These are phyloP conservation scores for Dinothrombium tinctorium DNA, from an alignment of 1,140 invertebrate genomes.

Conservation along the genomic window DNA sequence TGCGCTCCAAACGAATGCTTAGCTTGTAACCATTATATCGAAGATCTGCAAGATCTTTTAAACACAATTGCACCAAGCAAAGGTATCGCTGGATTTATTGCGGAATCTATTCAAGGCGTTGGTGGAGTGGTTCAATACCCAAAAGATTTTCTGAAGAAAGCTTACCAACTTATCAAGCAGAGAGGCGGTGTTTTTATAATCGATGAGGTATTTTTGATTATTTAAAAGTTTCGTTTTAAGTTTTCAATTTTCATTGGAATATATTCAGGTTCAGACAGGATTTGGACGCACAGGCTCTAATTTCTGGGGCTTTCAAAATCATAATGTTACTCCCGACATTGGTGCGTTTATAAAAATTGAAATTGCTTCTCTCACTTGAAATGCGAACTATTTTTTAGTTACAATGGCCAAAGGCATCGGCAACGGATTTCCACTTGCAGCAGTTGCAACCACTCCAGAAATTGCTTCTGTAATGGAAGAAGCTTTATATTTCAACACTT, in stretches of 20 bases:
- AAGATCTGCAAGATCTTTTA: slow-evolving; percentile 53
- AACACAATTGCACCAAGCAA: slow-evolving; percentile 44
- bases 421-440: slow-evolving; percentile 82
- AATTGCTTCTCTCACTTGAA: neutral
- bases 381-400: slow-evolving; percentile 16
- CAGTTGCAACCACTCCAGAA: slow-evolving; percentile 65
- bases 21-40: slow-evolving; percentile 49
- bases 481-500: slow-evolving; percentile 82
- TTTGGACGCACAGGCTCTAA: slow-evolving; percentile 78
- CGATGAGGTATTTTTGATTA: slow-evolving; percentile 77
- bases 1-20: slow-evolving; percentile 36
- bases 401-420: slow-evolving; percentile 33
- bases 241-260: neutral
- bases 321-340: slow-evolving; percentile 72
- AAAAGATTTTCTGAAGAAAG: slow-evolving; percentile 56
- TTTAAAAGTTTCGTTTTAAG: too few species aligned
- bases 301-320: slow-evolving; percentile 81
- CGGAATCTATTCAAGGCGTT: slow-evolving; percentile 49
- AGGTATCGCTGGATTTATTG: slow-evolving; percentile 62
- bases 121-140: slow-evolving; percentile 79
- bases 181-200: slow-evolving; percentile 66
- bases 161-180: slow-evolving; percentile 46
- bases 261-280: slow-evolving; percentile 60
- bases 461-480: slow-evolving; percentile 47
- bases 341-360: slow-evolving; percentile 17